phyloP scores from a whole-genome alignment of 2,797 vertebrate genomes.

The Parotocinclus haroldoi region DNA sequence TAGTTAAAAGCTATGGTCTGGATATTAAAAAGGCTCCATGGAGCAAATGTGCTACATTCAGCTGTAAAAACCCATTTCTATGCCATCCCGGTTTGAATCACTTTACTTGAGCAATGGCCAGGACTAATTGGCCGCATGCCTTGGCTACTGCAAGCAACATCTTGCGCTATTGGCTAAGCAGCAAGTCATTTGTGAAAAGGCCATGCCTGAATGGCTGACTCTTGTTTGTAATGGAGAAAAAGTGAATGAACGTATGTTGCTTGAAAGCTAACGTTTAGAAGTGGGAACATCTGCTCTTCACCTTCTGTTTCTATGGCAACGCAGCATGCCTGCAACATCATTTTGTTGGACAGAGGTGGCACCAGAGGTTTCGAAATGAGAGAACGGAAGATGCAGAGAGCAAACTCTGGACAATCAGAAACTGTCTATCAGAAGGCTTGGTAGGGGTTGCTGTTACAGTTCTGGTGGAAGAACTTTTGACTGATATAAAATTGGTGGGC shows the following conservation, averaged over 20 bases:
- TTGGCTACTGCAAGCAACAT: constrained; percentile 19
- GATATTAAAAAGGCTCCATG: constrained; percentile 14
- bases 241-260: constrained; percentile 24
- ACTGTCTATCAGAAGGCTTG: too few relatives aligned
- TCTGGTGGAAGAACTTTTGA: too few relatives aligned
- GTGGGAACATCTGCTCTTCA: constrained; percentile 29
- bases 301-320: constrained; percentile 69
- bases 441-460: too few relatives aligned
- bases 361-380: too few relatives aligned
- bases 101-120: constrained; percentile 25
- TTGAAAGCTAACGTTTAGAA: constrained; percentile 12
- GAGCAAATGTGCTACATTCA: constrained; percentile 28
- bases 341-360: constrained; percentile 51
- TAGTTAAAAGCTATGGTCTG: constrained; percentile 22
- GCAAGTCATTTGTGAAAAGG: constrained; percentile 26
- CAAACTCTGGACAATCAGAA: too few relatives aligned
- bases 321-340: constrained; percentile 62
- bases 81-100: constrained; percentile 29
- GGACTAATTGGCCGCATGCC: constrained; percentile 26
- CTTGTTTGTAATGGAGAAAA: neutral
- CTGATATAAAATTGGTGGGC: too few relatives aligned
- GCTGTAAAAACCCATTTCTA: constrained; percentile 33
- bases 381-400: too few relatives aligned
- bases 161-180: constrained; percentile 15
- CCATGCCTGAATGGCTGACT: constrained; percentile 16